phyloP scores from a whole-genome alignment of 2,888 invertebrate species.

The Tetropium fuscum region DNA sequence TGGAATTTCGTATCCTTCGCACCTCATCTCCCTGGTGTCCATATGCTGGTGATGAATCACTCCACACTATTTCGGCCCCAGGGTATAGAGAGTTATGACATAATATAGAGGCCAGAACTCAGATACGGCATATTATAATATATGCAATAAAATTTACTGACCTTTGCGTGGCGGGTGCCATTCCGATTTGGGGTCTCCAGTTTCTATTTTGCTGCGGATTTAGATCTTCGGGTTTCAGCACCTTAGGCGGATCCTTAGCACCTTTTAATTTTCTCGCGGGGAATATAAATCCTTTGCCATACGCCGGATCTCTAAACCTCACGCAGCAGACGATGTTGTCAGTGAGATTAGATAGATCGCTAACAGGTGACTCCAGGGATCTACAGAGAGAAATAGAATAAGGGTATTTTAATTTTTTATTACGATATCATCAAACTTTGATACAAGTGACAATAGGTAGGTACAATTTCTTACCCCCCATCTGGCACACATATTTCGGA shows the following conservation, averaged over 20 bases:
- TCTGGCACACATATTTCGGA: conserved; percentile 77
- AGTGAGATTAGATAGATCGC: conserved; percentile 73
- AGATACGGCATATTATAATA: no score
- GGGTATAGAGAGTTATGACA: no score
- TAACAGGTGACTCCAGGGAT: conserved; percentile 77
- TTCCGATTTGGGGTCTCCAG: conserved; percentile 83
- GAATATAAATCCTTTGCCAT: conserved; percentile 79
- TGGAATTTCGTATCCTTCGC: no score
- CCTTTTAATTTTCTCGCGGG: conserved; percentile 77
- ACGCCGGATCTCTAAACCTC: conserved; percentile 84
- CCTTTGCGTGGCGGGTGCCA: conserved; percentile 61
- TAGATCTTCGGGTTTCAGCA: conserved; percentile 84
- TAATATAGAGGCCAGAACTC: no score
- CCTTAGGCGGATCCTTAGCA: conserved; percentile 78
- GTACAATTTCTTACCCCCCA: conserved; percentile 76
- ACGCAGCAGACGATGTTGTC: conserved; percentile 75
- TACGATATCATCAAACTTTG: no score
- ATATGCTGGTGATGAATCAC: no score
- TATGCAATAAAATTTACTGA: no score
- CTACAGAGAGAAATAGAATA: conserved; percentile 41
- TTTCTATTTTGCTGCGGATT: conserved; percentile 74
- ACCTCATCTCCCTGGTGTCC: no score
- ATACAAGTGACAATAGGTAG: no score
- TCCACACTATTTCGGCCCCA: no score
- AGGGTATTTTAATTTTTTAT: no score